Conservation (phyloP, 2,113 vertebrate species). For the Heptranchias perlo region DNA sequence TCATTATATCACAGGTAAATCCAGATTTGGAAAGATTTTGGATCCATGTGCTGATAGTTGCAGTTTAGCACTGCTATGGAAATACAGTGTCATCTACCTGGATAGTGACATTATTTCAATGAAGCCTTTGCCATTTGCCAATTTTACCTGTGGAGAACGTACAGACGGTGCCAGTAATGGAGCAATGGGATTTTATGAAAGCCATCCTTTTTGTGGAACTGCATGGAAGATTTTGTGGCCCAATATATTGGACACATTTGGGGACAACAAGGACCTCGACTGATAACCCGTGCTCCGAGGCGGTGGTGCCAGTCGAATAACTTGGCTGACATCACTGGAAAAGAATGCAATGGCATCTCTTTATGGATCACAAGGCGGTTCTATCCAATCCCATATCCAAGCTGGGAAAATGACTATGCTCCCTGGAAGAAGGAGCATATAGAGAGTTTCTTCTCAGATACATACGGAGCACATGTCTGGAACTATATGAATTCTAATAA, state of each 20-base stretch:
- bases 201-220: background rate
- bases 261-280: background rate
- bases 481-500: background rate
- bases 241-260: background rate
- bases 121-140: background rate
- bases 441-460: background rate
- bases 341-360: background rate
- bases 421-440: background rate
- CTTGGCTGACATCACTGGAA: background rate
- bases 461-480: background rate
- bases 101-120: background rate
- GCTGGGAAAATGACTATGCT: background rate
- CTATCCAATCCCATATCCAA: background rate
- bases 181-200: too few relatives aligned
- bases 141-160: background rate
- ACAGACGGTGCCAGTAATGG: too few relatives aligned
- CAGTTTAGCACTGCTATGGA: background rate
- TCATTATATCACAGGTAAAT: too few relatives aligned
- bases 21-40: too few relatives aligned
- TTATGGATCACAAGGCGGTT: background rate
- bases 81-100: background rate
- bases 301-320: too few relatives aligned
- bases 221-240: background rate
- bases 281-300: background rate
- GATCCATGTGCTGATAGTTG: background rate